Evolutionary conservation across 1,140 invertebrate genomes (phyloP), one percentile per base, ranked within the genome.

Genomic region (Thalassaphorura encarpata): DNA sequence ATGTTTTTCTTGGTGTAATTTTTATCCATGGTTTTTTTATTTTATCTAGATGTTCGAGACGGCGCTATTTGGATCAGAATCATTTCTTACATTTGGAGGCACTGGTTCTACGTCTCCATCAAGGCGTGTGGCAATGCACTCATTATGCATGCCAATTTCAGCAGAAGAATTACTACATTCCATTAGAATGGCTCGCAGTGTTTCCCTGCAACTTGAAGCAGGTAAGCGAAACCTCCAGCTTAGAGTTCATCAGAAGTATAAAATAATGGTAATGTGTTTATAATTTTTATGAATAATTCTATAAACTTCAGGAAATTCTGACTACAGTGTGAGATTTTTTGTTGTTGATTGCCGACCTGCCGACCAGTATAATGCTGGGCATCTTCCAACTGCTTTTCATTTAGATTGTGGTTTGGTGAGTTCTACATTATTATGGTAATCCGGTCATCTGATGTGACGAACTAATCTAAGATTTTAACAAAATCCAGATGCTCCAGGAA

Each of bases 351-450:
- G 93, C 72, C 77, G 95, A 66, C 90, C 94, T 16, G 84, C 91
- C 0, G 91, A 97, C 60, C 93, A 97, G 67, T 99, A 97, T 69
- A 97, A 97, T 75, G 83, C 84, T 59, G 95, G 95, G 0, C 93
- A 97, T 75, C 78, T 98, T 61, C 85, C 89, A 2, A 97, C 92
- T 46, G 94, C 96, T 40, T 98, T 98, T 76, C 95, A 97, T 75
- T 77, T 99, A 26, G 95, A 98, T 74, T 93, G 91, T 67, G 92
- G 91, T 74, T 76, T 97, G 67, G 83, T 85, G 70, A 70, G 73
- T 70, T 16, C 26, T 56, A 28, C 39, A 61, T n/a, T n/a, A n/a
- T n/a, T n/a, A n/a, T n/a, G n/a, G n/a, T n/a, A n/a, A n/a, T n/a
- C n/a, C n/a, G n/a, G n/a, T n/a, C n/a, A n/a, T n/a, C n/a, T n/a